A percentile compares a stretch with the other conserved stretches of the same genome.
Evolutionary conservation across 1,140 invertebrate species (phyloP).

Genomic region (Polyergus mexicanus): DNA sequence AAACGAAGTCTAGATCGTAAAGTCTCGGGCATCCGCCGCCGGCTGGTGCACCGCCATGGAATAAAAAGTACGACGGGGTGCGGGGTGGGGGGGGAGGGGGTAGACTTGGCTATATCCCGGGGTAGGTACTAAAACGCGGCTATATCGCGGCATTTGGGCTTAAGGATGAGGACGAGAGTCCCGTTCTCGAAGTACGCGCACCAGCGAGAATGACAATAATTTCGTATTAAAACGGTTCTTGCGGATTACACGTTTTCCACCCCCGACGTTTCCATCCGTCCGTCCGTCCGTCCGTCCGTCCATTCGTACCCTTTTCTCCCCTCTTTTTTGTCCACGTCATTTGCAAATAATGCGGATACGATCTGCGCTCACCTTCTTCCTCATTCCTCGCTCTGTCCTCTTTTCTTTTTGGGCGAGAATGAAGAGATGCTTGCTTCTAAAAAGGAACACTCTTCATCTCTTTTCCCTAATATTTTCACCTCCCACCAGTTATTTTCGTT

Average conservation of each 20-base stretch:
- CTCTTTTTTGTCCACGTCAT: constrained; percentile 55
- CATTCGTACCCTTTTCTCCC: not conserved
- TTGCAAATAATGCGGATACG: constrained; percentile 75
- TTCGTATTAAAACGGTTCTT: constrained; percentile 64
- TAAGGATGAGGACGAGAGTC: constrained; percentile 29
- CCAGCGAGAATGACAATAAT: constrained; percentile 50
- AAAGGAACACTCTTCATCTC: constrained; percentile 24
- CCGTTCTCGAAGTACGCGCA: constrained; percentile 40
- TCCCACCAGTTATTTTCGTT: constrained; percentile 11
- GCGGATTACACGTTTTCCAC: constrained; percentile 60
- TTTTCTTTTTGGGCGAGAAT: constrained; percentile 2
- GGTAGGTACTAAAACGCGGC: constrained; percentile 47
- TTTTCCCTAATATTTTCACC: constrained; percentile 21
- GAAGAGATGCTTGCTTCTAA: not conserved
- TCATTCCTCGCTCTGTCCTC: not conserved
- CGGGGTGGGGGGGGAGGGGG: not conserved
- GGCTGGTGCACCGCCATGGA: not conserved
- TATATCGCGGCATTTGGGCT: constrained; percentile 52
- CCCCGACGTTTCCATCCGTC: constrained; percentile 48
- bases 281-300: not conserved
- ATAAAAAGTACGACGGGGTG: constrained; percentile 16
- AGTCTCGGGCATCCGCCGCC: constrained; percentile 34
- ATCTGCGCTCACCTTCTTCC: constrained; percentile 28
- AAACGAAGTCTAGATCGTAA: constrained; percentile 71
- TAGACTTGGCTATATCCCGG: constrained; percentile 17